Conservation (phyloP, 37 sponge, comb jelly and placozoan genomes). For the Theonella swinhoei region DNA sequence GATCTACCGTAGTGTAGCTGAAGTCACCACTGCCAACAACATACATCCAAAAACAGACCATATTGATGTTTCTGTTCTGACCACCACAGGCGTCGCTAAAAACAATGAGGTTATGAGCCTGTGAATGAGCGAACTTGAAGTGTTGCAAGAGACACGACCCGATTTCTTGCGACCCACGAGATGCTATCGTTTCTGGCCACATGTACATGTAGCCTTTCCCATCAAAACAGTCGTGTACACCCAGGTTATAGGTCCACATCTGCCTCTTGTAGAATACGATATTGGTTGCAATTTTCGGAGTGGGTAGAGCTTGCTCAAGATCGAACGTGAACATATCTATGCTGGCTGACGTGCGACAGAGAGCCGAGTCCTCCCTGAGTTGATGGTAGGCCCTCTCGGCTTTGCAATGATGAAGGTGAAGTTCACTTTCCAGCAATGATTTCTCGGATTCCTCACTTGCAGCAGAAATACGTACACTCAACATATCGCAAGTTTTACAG, state of each 20-base stretch:
- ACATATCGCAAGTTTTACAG: slow-evolving; percentile 22
- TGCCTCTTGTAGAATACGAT: slow-evolving; percentile 38
- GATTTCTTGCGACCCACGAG: slow-evolving; percentile 19
- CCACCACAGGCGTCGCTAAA: slow-evolving; percentile 34
- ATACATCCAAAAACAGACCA: too few relatives aligned
- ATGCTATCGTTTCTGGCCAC: slow-evolving; percentile 32
- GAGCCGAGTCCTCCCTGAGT: not conserved
- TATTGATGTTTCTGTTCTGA: slow-evolving; percentile 30
- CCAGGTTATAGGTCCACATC: slow-evolving; percentile 47
- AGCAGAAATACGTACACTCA: slow-evolving; percentile 1
- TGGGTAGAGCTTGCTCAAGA: slow-evolving; percentile 10
- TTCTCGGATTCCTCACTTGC: not conserved
- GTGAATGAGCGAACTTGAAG: not conserved
- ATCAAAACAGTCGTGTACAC: slow-evolving; percentile 15
- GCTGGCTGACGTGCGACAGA: not conserved
- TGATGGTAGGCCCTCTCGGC: slow-evolving; percentile 12
- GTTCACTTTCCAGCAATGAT: not conserved
- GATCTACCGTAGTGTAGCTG: slow-evolving; percentile 31
- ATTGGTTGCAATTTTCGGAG: slow-evolving; percentile 13
- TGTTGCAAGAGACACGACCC: not conserved
- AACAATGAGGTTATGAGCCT: not conserved
- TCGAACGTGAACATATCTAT: slow-evolving; percentile 29
- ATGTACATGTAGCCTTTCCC: slow-evolving; percentile 29
- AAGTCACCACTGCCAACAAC: too few relatives aligned
- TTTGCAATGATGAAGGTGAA: not conserved